Evolutionary conservation across 2,113 vertebrate genomes (phyloP), one percentile per base, ranked within the genome.

Genomic region (Epinephelus moara): DNA sequence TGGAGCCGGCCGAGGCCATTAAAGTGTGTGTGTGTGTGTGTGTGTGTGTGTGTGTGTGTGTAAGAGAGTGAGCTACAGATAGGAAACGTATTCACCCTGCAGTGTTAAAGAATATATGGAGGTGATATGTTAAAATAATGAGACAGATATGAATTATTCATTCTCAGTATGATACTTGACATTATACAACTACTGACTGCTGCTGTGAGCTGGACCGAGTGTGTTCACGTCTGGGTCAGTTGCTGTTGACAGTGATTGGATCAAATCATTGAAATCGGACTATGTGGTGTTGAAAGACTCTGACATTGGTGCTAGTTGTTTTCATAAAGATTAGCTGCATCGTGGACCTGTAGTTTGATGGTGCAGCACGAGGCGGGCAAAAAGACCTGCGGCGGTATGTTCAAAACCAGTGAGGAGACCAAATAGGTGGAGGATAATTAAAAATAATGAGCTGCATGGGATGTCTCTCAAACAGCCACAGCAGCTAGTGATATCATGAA

Each of bases 1-100:
- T 78, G 84, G 71, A 93, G 78, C 81, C 14, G 42, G 70, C 81
- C 3, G 30, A 82, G 75, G 70, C 80, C 88, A 90, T 90, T 91
- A 88, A 72, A 77, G 42, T 19, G 45, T 37, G 62, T 62, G 59
- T 64, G 30, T 57, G 42, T 60, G 62, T 53, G 69, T 49, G 76
- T 57, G 75, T 49, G 64, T 47, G 64, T 40, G 10, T 60, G 59
- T 37, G 56, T 52, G 40, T 23, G 53, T 61, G 50, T 42, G 33
- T 15, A 45, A 11, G 42, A n/a, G 47, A 3, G 19, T 23, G 59
- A 47, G 21, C 60, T n/a, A 47, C 64, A 45, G 14, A 69, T 75
- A 81, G 84, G 75, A 87, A 74, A 72, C 52, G 23, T 10, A 50
- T 52, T 69, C 63, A 4, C 49, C 52, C 81, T 69, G 66, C 78